A percentile compares a stretch with the other conserved stretches of the same genome.
Conservation (phyloP, 2,888 invertebrate species). For the Trichogramma evanescens region DNA sequence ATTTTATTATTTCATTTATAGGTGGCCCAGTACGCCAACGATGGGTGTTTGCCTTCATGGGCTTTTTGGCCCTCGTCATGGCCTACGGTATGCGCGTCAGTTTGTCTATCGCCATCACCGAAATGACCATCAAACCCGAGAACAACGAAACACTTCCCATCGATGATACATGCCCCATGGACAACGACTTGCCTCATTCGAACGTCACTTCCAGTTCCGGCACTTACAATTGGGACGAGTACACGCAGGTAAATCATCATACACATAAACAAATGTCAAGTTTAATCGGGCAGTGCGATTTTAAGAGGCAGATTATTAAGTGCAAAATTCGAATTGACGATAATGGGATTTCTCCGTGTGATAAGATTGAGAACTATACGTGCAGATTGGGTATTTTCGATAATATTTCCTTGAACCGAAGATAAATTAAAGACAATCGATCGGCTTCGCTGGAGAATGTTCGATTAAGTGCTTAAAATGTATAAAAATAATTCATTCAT, state of each 20-base stretch:
- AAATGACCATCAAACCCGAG: conserved; percentile 51
- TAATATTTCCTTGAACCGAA: no score
- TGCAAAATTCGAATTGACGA: no score
- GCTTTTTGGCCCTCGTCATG: conserved; percentile 63
- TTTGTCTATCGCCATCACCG: conserved; percentile 64
- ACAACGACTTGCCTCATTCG: not conserved
- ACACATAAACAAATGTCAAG: not conserved
- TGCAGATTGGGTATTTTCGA: no score
- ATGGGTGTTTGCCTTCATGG: conserved; percentile 55
- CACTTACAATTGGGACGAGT: conserved; percentile 27
- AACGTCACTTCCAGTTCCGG: not conserved
- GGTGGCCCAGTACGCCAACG: conserved; percentile 33
- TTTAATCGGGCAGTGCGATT: not conserved
- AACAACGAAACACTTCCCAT: not conserved
- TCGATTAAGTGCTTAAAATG: no score
- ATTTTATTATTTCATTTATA: not conserved
- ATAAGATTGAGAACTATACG: no score
- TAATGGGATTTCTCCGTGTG: no score
- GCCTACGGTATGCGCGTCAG: conserved; percentile 72
- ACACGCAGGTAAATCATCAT: conserved; percentile 21
- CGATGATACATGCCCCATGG: conserved; percentile 13
- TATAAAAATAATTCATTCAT: no score
- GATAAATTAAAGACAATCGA: no score
- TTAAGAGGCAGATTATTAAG: no score
- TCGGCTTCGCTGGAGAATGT: no score